A percentile compares a stretch with the other conserved stretches of the same genome.
These are phyloP conservation scores for Maniola hyperantus DNA, from an alignment of 2,888 invertebrate genomes.

Conservation along the genomic window DNA sequence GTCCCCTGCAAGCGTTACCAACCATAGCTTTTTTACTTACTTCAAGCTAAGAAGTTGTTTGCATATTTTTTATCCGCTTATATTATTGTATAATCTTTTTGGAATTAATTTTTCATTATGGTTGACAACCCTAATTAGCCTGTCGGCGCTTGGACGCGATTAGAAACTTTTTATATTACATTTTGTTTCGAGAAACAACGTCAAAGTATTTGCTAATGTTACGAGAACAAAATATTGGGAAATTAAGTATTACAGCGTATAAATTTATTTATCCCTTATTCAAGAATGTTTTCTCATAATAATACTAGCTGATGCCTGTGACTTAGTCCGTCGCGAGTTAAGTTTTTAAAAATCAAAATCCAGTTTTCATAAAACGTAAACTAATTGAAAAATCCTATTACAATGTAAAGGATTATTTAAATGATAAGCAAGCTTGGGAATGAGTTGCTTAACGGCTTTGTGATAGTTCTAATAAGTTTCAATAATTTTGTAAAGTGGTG, in stretches of 20 bases:
- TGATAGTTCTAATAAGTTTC: too few relatives aligned
- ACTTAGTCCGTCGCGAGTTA: too few relatives aligned
- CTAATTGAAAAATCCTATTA: too few relatives aligned
- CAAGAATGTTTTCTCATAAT: not conserved
- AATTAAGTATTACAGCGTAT: not conserved
- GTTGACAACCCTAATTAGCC: conserved; percentile 16
- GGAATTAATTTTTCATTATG: conserved; percentile 6
- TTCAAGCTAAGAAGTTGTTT: not conserved
- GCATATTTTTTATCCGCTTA: not conserved
- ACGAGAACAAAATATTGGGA: not conserved
- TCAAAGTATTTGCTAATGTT: not conserved
- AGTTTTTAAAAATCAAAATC: too few relatives aligned
- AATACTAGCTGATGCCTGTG: too few relatives aligned
- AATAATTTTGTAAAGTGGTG: too few relatives aligned
- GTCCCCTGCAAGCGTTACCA: too few relatives aligned
- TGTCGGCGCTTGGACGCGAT: conserved; percentile 27
- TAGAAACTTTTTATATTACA: conserved; percentile 23
- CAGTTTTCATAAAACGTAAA: too few relatives aligned
- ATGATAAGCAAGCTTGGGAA: too few relatives aligned
- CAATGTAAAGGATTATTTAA: too few relatives aligned
- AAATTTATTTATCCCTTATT: not conserved
- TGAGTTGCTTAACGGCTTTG: too few relatives aligned
- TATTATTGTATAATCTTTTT: not conserved
- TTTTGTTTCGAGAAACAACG: not conserved
- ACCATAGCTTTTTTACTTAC: not conserved